These are phyloP conservation scores for Drosophila meridionalis DNA, from an alignment of 2,888 invertebrate genomes.

Conservation along the genomic window DNA sequence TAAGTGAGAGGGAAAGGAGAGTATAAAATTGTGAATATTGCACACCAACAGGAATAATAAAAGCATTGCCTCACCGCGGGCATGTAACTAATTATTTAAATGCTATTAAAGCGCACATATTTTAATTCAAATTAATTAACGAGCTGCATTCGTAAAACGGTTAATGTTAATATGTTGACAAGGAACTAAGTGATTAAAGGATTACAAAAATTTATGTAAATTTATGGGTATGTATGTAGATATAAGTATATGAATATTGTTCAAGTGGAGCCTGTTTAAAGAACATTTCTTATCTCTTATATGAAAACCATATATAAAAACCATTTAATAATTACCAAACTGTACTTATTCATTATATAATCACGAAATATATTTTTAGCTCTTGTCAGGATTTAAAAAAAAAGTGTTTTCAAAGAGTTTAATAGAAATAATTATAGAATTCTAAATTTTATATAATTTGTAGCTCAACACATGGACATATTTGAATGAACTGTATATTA, in stretches of 20 bases:
- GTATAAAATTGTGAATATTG: neutral
- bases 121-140: constrained; percentile 74
- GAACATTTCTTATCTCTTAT: neutral
- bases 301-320: neutral
- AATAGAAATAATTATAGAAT: neutral
- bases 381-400: neutral
- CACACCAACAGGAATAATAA: constrained; percentile 29
- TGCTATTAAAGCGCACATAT: constrained; percentile 53
- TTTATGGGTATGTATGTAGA: neutral
- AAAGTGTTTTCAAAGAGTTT: neutral
- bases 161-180: constrained; percentile 45
- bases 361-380: neutral
- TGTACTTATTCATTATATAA: constrained; percentile 43
- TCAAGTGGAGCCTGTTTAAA: neutral
- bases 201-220: constrained; percentile 2
- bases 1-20: neutral
- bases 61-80: constrained; percentile 29
- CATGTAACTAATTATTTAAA: constrained; percentile 74
- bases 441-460: constrained; percentile 31
- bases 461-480: constrained; percentile 10
- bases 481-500: constrained; percentile 19
- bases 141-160: constrained; percentile 32
- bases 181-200: constrained; percentile 20
- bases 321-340: neutral
- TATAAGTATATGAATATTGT: neutral